Conservation (phyloP, 1,140 invertebrate genomes). For the Hormaphis cornu region DNA sequence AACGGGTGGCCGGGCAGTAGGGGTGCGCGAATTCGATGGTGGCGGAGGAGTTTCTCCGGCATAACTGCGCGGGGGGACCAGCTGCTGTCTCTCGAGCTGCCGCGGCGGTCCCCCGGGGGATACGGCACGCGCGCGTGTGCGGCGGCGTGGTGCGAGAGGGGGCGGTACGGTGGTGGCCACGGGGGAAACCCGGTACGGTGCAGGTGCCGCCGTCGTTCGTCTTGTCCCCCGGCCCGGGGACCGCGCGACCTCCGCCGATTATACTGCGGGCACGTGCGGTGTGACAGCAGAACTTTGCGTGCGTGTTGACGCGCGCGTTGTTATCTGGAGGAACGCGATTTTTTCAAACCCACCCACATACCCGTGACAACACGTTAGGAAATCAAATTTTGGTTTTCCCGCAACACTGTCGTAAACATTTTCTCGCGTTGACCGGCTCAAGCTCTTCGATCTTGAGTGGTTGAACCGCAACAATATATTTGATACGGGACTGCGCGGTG, state of each 20-base stretch:
- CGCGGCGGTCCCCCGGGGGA: constrained; percentile 1
- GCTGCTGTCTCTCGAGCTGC: constrained; percentile 20
- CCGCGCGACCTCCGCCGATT: too few relatives aligned
- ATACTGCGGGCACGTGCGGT: too few relatives aligned
- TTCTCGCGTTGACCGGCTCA: too few relatives aligned
- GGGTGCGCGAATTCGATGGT: background rate
- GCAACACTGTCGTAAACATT: too few relatives aligned
- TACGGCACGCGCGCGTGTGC: background rate
- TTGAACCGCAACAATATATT: too few relatives aligned
- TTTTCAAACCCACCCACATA: background rate
- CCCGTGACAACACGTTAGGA: background rate
- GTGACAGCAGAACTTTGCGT: too few relatives aligned
- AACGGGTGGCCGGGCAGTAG: background rate
- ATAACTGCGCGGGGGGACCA: constrained; percentile 5
- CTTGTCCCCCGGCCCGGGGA: too few relatives aligned
- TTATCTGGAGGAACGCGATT: background rate
- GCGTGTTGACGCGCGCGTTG: too few relatives aligned
- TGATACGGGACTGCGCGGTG: too few relatives aligned
- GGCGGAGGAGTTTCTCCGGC: background rate
- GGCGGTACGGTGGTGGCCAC: too few relatives aligned
- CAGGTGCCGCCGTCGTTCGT: constrained; percentile 5
- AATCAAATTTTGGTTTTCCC: too few relatives aligned
- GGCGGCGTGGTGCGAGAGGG: background rate
- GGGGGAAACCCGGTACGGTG: constrained; percentile 16
- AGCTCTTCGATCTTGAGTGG: too few relatives aligned